A percentile compares a stretch with the other conserved stretches of the same genome.
phyloP scores from a whole-genome alignment of 2,113 vertebrate genomes.

The Zosterops pallidus region DNA sequence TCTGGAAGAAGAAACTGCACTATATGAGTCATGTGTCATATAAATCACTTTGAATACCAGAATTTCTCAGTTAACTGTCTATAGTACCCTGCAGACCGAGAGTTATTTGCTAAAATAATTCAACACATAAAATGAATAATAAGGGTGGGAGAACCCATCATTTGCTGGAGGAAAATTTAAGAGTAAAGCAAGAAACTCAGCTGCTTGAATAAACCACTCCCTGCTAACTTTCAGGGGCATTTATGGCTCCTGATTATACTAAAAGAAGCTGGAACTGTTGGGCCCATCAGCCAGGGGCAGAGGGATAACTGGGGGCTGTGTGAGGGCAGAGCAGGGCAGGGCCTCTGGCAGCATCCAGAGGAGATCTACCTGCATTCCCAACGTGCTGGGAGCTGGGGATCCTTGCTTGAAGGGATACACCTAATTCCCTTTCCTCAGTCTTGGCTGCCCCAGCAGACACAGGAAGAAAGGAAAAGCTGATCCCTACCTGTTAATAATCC shows the following conservation, averaged over 20 bases:
- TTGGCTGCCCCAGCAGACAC: neutral
- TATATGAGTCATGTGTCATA: neutral
- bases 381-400: neutral
- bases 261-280: neutral
- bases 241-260: neutral
- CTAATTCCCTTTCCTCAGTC: neutral
- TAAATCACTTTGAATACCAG: conserved; percentile 41
- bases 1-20: neutral
- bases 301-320: neutral
- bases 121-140: conserved; percentile 19
- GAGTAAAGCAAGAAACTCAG: neutral
- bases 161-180: conserved; percentile 21
- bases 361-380: neutral
- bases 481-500: neutral
- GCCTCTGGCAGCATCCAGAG: neutral
- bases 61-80: conserved; percentile 33
- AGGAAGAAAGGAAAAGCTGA: neutral
- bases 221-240: neutral
- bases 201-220: conserved; percentile 9
- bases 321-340: neutral
- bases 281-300: neutral
- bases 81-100: neutral
- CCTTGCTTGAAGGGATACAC: neutral
- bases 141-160: neutral
- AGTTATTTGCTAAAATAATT: conserved; percentile 61